phyloP scores from a whole-genome alignment of 2,888 invertebrate genomes.

The Nasonia oneida region DNA sequence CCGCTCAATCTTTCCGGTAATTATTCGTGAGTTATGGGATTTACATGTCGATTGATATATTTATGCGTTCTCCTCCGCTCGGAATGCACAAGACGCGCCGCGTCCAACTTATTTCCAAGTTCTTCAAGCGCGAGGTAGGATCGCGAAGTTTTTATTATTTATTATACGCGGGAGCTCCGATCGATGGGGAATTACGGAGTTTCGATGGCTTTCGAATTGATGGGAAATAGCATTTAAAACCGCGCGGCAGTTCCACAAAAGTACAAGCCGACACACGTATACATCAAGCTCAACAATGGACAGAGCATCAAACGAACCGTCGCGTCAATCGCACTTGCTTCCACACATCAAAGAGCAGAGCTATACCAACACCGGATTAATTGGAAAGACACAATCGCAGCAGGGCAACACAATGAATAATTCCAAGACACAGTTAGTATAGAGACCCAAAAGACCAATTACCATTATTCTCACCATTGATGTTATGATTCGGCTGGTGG shows the following conservation, averaged over 20 bases:
- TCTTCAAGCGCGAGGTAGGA: not conserved
- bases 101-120: slow-evolving; percentile 39
- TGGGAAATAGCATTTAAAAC: not conserved
- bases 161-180: slow-evolving; percentile 24
- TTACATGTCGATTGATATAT: slow-evolving; percentile 34
- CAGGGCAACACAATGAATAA: not conserved
- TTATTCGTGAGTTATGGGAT: slow-evolving; percentile 29
- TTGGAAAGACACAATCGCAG: not conserved
- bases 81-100: slow-evolving; percentile 24
- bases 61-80: slow-evolving; percentile 26
- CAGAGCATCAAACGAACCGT: not conserved
- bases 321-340: not conserved
- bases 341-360: not conserved
- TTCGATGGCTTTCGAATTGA: not conserved
- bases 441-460: slow-evolving; percentile 43
- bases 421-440: slow-evolving; percentile 9
- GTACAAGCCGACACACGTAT: not conserved
- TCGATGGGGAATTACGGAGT: not conserved
- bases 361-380: not conserved
- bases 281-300: not conserved
- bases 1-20: not conserved
- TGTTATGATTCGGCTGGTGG: slow-evolving; percentile 87
- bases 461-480: slow-evolving; percentile 82
- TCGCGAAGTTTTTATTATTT: slow-evolving; percentile 48
- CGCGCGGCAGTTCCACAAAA: not conserved